A percentile compares a stretch with the other conserved stretches of the same genome.
Conservation (phyloP, 2,888 invertebrate genomes). For the Gymnosoma rotundatum region DNA sequence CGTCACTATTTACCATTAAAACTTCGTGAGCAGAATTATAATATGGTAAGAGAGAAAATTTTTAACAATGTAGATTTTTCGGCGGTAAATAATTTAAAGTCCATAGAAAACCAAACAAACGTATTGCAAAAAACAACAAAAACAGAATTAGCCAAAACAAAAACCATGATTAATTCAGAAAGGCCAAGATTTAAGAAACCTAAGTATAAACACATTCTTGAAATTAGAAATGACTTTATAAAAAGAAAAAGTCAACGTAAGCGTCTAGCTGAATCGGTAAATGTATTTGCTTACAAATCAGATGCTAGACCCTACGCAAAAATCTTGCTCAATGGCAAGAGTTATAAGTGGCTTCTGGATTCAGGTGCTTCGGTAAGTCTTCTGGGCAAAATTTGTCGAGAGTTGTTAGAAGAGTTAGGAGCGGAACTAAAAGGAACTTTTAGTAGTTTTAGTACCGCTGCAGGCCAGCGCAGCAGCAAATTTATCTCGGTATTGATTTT, state of each 20-base stretch:
- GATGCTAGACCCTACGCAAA: background rate
- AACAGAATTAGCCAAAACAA: no score
- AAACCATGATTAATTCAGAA: background rate
- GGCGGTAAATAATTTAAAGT: no score
- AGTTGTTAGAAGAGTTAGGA: background rate
- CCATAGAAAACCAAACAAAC: no score
- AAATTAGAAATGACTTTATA: no score
- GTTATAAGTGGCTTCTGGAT: constrained; percentile 22
- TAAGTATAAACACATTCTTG: no score
- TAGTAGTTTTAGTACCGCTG: background rate
- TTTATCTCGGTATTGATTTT: constrained; percentile 40
- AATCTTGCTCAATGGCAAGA: background rate
- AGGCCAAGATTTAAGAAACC: background rate
- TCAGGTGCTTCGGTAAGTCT: constrained; percentile 45
- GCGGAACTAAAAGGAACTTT: background rate
- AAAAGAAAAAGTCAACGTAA: no score
- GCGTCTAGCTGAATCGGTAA: background rate
- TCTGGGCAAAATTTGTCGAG: constrained; percentile 22
- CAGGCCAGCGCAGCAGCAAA: constrained; percentile 2
- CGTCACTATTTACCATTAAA: no score
- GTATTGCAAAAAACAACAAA: no score
- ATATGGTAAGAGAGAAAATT: no score
- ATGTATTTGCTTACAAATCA: background rate
- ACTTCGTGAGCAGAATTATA: no score
- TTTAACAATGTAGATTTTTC: no score